phyloP scores from a whole-genome alignment of 2,888 invertebrate species.

The Stenodema calcarata region DNA sequence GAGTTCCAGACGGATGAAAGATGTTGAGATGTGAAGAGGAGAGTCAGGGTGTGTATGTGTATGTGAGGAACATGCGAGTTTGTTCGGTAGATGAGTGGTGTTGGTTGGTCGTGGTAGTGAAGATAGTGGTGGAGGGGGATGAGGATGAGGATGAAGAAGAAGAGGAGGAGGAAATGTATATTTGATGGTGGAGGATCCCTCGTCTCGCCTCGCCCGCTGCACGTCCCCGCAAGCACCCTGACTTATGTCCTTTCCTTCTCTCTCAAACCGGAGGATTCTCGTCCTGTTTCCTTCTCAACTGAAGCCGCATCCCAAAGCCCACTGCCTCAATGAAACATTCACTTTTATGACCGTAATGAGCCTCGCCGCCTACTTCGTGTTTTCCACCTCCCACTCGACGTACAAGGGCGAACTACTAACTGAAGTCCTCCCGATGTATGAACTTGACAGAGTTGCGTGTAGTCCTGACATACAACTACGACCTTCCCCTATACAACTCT shows the following conservation, averaged over 20 bases:
- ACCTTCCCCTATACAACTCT: too few relatives aligned
- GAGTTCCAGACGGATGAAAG: neutral
- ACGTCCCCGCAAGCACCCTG: slow-evolving; percentile 17
- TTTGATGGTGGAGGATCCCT: slow-evolving; percentile 12
- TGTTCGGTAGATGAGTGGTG: too few relatives aligned
- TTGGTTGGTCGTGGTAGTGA: too few relatives aligned
- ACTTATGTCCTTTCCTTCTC: neutral
- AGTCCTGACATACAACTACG: too few relatives aligned
- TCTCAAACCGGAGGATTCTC: neutral
- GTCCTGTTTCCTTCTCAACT: neutral
- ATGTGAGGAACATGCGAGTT: neutral
- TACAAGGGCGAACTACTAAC: neutral
- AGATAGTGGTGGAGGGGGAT: too few relatives aligned
- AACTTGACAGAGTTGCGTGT: too few relatives aligned
- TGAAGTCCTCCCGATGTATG: neutral
- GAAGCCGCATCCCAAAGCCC: neutral
- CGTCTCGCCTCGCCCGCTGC: slow-evolving; percentile 19
- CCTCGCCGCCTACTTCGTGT: neutral
- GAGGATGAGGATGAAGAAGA: too few relatives aligned
- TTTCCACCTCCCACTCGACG: neutral
- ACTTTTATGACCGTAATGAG: slow-evolving; percentile 40
- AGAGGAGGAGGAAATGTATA: slow-evolving; percentile 7
- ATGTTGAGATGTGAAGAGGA: neutral
- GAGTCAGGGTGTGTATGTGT: neutral
- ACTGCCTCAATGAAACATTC: slow-evolving; percentile 37